Conservation (phyloP, 2,797 vertebrate genomes). For the Florisuga fusca region DNA sequence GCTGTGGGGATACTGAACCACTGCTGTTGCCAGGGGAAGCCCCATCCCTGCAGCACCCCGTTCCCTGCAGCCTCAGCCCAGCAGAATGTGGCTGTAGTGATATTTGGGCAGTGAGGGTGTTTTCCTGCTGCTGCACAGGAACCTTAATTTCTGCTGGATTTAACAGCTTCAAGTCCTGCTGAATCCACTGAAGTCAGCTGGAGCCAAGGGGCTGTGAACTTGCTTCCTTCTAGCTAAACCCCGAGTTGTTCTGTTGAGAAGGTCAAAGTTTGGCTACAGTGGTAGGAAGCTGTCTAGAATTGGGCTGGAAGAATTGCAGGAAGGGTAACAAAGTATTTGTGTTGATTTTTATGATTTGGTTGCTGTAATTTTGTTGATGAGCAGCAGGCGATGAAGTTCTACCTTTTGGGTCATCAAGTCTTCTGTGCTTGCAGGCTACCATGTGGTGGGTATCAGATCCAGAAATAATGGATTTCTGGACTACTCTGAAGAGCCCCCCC, state of each 20-base stretch:
- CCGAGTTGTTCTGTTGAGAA: not conserved
- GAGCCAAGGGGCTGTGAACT: not conserved
- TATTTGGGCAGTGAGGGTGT: not conserved
- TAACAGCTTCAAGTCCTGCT: slow-evolving; percentile 50
- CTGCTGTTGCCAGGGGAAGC: not conserved
- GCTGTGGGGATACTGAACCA: not conserved
- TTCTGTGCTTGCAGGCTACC: accelerated
- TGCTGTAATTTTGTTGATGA: not conserved
- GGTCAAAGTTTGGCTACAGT: not conserved
- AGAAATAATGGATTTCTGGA: too few species aligned
- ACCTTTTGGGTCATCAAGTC: not conserved
- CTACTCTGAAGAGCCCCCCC: not conserved
- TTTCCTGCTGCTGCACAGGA: not conserved
- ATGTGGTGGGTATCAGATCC: not conserved
- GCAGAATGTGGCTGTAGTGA: not conserved
- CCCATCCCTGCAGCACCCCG: not conserved
- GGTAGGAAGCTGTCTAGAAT: not conserved
- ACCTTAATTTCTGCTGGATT: not conserved
- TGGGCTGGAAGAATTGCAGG: not conserved
- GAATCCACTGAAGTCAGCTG: not conserved
- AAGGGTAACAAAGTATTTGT: not conserved
- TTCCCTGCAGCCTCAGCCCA: not conserved
- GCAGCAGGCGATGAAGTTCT: accelerated
- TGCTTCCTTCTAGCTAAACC: not conserved
- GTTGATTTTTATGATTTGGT: not conserved